Percentiles rank a stretch among this genome's conserved stretches.
Conservation (phyloP, 2,888 invertebrate genomes). For the Netelia fuscicornis region DNA sequence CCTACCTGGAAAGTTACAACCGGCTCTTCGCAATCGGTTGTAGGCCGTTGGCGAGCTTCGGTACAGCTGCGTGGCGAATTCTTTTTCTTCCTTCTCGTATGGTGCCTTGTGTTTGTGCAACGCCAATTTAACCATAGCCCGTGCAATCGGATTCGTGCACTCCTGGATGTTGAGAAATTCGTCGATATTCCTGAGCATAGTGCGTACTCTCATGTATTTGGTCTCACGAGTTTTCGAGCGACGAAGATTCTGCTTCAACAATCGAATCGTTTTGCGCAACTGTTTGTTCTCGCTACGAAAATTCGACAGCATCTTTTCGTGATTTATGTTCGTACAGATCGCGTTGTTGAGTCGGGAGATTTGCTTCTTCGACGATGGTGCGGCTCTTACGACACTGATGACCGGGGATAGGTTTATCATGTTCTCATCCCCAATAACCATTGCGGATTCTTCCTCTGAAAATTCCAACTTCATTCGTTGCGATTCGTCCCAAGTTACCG, state of each 20-base stretch:
- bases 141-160: slow-evolving; percentile 57
- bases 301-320: slow-evolving; percentile 16
- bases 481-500: not conserved
- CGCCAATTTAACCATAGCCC: slow-evolving; percentile 66
- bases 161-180: slow-evolving; percentile 61
- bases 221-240: slow-evolving; percentile 31
- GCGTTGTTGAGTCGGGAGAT: not conserved
- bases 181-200: slow-evolving; percentile 43
- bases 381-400: not conserved
- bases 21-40: slow-evolving; percentile 37
- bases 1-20: slow-evolving; percentile 62
- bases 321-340: not conserved
- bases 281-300: slow-evolving; percentile 49
- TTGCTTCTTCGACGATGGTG: not conserved
- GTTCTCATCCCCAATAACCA: not conserved
- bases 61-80: slow-evolving; percentile 58
- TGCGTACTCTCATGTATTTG: slow-evolving; percentile 13
- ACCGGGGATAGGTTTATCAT: not conserved
- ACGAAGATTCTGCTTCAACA: slow-evolving; percentile 51
- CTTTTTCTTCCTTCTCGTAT: slow-evolving; percentile 63
- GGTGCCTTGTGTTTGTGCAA: slow-evolving; percentile 61
- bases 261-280: slow-evolving; percentile 27
- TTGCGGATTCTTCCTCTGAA: not conserved
- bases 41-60: slow-evolving; percentile 55
- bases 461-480: not conserved